Percentiles rank a stretch among this genome's conserved stretches.
These are phyloP conservation scores for Halcyon senegalensis DNA, from an alignment of 2,113 vertebrate species.

Conservation along the genomic window DNA sequence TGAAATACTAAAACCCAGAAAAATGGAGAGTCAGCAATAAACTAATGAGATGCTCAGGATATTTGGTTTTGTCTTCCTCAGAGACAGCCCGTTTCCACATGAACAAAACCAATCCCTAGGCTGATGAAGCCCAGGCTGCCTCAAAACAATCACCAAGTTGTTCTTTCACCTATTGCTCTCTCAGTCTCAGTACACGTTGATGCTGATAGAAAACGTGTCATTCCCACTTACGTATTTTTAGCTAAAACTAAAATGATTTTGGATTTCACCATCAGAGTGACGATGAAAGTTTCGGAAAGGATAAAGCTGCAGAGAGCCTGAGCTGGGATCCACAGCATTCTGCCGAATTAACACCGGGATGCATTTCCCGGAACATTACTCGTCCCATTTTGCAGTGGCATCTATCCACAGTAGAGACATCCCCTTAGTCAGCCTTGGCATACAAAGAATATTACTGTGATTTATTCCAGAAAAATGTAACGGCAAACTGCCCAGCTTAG, in stretches of 20 bases:
- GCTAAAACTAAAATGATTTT: not conserved
- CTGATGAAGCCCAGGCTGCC: not conserved
- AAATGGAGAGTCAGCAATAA: not conserved
- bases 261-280: not conserved
- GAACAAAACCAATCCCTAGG: not conserved
- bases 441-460: not conserved
- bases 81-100: not conserved
- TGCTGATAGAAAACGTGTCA: not conserved
- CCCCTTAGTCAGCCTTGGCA: not conserved
- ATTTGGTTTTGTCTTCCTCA: not conserved
- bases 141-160: not conserved
- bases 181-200: not conserved
- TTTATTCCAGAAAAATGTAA: not conserved
- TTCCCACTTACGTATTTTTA: not conserved
- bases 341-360: not conserved
- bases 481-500: not conserved
- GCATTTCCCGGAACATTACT: not conserved
- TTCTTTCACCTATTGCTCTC: not conserved
- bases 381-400: not conserved
- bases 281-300: not conserved
- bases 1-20: not conserved
- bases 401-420: not conserved
- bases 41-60: not conserved
- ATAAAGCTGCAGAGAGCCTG: not conserved
- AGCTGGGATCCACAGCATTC: not conserved